Evolutionary conservation across 2,113 vertebrate genomes (phyloP).

Genomic region (Gadus macrocephalus): DNA sequence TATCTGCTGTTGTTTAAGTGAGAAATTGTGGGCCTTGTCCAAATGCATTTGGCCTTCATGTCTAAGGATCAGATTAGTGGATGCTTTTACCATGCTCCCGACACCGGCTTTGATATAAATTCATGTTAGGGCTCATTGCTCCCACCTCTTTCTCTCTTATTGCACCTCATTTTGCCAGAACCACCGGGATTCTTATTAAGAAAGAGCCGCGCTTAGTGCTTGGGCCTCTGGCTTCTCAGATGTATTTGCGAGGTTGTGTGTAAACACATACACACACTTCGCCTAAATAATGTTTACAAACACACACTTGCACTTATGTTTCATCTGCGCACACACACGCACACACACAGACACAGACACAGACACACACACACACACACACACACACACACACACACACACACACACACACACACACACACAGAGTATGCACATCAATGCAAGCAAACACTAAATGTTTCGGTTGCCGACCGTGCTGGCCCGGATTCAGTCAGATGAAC

Average conservation of each 20-base stretch:
- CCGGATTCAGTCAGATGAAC: too few species aligned
- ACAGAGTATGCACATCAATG: too few species aligned
- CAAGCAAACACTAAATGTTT: too few species aligned
- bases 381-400: too few species aligned
- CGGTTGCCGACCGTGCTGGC: too few species aligned
- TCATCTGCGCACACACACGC: not conserved
- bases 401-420: too few species aligned
- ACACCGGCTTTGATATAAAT: constrained; percentile 52
- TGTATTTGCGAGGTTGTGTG: constrained; percentile 62
- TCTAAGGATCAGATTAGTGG: constrained; percentile 40
- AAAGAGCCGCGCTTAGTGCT: constrained; percentile 58
- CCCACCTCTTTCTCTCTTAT: constrained; percentile 15
- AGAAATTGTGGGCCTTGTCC: constrained; percentile 40
- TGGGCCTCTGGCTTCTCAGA: constrained; percentile 56
- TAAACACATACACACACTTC: constrained; percentile 30
- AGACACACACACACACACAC: not conserved
- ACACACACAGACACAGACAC: not conserved
- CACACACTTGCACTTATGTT: constrained; percentile 26
- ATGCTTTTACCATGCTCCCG: constrained; percentile 51
- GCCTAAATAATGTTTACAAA: too few species aligned
- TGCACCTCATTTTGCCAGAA: constrained; percentile 55
- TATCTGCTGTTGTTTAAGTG: constrained; percentile 6
- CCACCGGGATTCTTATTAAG: constrained; percentile 61
- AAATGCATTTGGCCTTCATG: constrained; percentile 51
- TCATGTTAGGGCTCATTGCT: constrained; percentile 33